Evolutionary conservation across 2,113 vertebrate species (phyloP).

Genomic region (Channa maculata): DNA sequence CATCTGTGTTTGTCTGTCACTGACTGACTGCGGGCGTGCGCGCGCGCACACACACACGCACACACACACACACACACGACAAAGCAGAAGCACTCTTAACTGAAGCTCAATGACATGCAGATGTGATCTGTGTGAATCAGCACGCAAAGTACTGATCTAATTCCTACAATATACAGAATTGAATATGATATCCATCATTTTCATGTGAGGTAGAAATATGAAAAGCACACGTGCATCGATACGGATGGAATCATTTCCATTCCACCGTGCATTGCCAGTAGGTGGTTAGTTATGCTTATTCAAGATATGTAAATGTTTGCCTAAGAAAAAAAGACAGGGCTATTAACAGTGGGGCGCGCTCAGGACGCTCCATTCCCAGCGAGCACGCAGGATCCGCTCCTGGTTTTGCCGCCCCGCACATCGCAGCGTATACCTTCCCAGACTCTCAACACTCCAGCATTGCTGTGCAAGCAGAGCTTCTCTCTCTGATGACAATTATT

Average conservation of each 20-base stretch:
- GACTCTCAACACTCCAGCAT: conserved; percentile 79
- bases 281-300: conserved; percentile 59
- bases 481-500: conserved; percentile 68
- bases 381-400: conserved; percentile 70
- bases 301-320: conserved; percentile 58
- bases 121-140: conserved; percentile 65
- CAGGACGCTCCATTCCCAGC: conserved; percentile 72
- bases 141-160: conserved; percentile 69
- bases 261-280: conserved; percentile 18
- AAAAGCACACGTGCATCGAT: conserved; percentile 39
- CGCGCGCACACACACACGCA: background rate
- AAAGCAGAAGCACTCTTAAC: conserved; percentile 57
- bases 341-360: conserved; percentile 33
- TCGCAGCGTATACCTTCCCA: conserved; percentile 64
- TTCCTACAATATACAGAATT: conserved; percentile 53
- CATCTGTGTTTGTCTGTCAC: conserved; percentile 65
- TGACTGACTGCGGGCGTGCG: no score
- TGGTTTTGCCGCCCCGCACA: conserved; percentile 80
- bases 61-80: conserved; percentile 26
- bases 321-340: background rate
- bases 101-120: conserved; percentile 67
- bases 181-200: conserved; percentile 74
- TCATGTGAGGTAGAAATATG: conserved; percentile 61
- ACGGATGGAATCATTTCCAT: conserved; percentile 41
- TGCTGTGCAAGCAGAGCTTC: conserved; percentile 85